Base-by-base conservation (phyloP, 2,888 invertebrate genomes). In the Neria commutata region DNA sequence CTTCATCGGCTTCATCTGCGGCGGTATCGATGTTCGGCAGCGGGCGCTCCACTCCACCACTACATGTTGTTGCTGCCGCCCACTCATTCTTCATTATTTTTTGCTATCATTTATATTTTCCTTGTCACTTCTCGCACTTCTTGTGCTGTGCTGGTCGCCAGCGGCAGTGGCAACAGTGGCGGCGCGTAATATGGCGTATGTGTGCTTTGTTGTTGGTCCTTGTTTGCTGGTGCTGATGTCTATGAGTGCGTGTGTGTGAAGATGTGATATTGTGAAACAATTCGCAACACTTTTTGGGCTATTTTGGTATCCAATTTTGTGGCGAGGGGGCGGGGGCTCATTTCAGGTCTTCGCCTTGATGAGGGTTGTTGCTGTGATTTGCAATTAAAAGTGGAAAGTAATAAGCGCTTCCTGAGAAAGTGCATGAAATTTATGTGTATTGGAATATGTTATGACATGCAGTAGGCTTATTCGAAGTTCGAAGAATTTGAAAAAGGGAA, bases 121-220 rank as follows among this genome's bases (percentile, higher is more conserved):
- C 54, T 54, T 61, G 61, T 45, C 57, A 61, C 61, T 57, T 61
- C 57, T 54, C 57, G 51, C 57, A 54, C 57, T 57, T 46, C 57
- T 25, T 21, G 45, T 19, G n/a, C n/a, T n/a, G n/a, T n/a, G n/a
- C n/a, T n/a, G n/a, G n/a, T 25, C 29, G 50, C 33, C 14, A 33
- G 33, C 33, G 33, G 33, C 33, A 14, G 33, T 33, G 10, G 33
- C 14, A 14, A 10, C 10, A 14, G 33, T 48, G 48, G 25, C 25
- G 24, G 14, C n/a, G 48, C 19, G 46, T 19, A 10, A 46, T 46
- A n/a, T 37, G 5, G 42, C 42, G 42, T 4, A 48, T 48, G 25
- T 25, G 48, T 48, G 25, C 25, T 25, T 16, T 48, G 46, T 24
- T 46, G 46, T n/a, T n/a, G 24, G 46, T 48, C 17, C 5, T 25